phyloP scores from a whole-genome alignment of 2,888 invertebrate genomes.

The Cosmorhoe ocellata region DNA sequence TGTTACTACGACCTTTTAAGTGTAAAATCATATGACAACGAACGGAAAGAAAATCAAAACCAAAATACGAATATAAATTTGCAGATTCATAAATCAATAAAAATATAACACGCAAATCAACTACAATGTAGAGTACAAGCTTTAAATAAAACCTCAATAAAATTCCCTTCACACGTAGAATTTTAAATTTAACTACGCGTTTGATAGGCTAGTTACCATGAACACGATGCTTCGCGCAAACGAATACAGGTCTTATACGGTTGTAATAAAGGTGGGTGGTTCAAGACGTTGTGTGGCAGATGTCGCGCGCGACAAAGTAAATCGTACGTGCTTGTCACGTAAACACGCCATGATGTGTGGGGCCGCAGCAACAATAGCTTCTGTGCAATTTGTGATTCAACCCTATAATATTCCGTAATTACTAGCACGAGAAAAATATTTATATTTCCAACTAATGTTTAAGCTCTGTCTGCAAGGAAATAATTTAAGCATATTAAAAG shows the following conservation, averaged over 20 bases:
- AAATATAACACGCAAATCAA: conserved; percentile 19
- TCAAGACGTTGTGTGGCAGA: conserved; percentile 49
- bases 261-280: conserved; percentile 30
- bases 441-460: conserved; percentile 50
- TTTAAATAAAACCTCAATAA: conserved; percentile 60
- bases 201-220: conserved; percentile 48
- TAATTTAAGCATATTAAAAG: neutral
- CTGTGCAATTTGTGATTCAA: conserved; percentile 76
- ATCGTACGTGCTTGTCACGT: conserved; percentile 74
- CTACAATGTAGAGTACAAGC: conserved; percentile 30
- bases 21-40: neutral
- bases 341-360: conserved; percentile 77
- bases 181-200: conserved; percentile 64
- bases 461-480: conserved; percentile 26
- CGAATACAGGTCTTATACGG: conserved; percentile 16
- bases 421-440: conserved; percentile 47
- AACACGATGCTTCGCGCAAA: conserved; percentile 22
- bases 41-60: neutral
- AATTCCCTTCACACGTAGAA: conserved; percentile 61
- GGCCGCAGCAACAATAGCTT: conserved; percentile 75
- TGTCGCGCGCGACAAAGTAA: conserved; percentile 79
- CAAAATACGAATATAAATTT: conserved; percentile 10
- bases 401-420: conserved; percentile 68
- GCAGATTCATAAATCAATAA: conserved; percentile 17
- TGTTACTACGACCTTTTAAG: conserved; percentile 30